Conservation (phyloP, 1,140 invertebrate species). For the Drosophila tropicalis region DNA sequence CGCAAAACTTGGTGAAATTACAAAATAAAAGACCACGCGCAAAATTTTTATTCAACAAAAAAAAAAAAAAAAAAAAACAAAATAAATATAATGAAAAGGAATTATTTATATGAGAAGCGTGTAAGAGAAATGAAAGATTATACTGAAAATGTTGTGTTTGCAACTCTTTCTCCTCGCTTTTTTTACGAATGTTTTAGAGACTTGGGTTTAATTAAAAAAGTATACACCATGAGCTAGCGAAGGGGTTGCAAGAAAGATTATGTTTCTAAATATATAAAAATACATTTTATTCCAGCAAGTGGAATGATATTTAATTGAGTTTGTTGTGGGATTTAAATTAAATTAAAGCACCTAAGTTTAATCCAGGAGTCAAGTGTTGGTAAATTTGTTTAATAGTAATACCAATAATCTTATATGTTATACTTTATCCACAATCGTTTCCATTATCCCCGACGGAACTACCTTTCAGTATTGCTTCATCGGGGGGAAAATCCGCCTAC, state of each 20-base stretch:
- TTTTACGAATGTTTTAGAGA: constrained; percentile 8
- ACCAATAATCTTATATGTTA: not conserved
- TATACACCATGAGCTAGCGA: constrained; percentile 37
- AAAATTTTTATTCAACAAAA: constrained; percentile 32
- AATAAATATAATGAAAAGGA: constrained; percentile 72
- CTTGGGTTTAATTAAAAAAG: constrained; percentile 61
- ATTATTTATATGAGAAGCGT: constrained; percentile 68
- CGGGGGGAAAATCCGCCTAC: no score
- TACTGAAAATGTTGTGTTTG: constrained; percentile 29
- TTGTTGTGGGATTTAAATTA: constrained; percentile 42
- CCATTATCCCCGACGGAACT: no score
- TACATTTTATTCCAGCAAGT: constrained; percentile 3
- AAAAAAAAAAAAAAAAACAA: constrained; percentile 11
- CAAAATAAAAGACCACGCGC: constrained; percentile 51
- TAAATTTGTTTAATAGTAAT: not conserved
- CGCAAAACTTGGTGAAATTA: constrained; percentile 48
- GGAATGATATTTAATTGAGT: constrained; percentile 39
- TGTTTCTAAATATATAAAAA: not conserved
- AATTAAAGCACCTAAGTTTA: not conserved
- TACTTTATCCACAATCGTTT: no score
- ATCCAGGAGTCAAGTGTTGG: not conserved
- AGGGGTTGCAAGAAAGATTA: constrained; percentile 1
- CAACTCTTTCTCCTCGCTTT: constrained; percentile 25
- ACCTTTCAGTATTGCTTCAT: no score
- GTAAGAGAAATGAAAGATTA: constrained; percentile 53